Evolutionary conservation across 2,113 vertebrate species (phyloP).

Genomic region (Zosterops lateralis): DNA sequence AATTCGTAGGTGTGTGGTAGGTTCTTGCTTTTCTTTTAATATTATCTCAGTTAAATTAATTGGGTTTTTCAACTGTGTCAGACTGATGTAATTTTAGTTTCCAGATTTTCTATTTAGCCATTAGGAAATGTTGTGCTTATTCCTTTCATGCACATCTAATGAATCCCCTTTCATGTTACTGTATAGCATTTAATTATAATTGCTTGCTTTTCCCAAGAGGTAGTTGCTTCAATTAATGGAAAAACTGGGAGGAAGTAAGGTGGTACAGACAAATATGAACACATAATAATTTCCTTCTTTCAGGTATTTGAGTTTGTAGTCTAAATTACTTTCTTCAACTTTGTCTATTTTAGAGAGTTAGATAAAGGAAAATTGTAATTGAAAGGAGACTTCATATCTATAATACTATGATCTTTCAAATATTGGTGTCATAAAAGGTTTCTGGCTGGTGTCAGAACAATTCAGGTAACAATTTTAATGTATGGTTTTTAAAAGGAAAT

Average conservation of each 20-base stretch:
- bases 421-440: neutral
- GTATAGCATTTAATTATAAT: constrained; percentile 12
- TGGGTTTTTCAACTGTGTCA: neutral
- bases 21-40: neutral
- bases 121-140: neutral
- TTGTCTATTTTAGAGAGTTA: neutral
- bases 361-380: neutral
- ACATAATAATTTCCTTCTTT: neutral
- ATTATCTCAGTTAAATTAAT: neutral
- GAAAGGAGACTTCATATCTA: neutral
- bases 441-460: neutral
- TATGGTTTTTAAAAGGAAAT: neutral
- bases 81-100: neutral
- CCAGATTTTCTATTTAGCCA: neutral
- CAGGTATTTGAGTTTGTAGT: neutral
- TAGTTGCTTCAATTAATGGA: constrained; percentile 3
- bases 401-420: neutral
- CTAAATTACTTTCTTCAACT: neutral
- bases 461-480: neutral
- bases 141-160: neutral
- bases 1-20: neutral
- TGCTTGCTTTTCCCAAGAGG: constrained; percentile 23
- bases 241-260: neutral
- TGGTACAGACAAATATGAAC: neutral
- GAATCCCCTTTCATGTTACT: neutral